phyloP scores from a whole-genome alignment of 2,113 vertebrate genomes.

The Nothobranchius furzeri region DNA sequence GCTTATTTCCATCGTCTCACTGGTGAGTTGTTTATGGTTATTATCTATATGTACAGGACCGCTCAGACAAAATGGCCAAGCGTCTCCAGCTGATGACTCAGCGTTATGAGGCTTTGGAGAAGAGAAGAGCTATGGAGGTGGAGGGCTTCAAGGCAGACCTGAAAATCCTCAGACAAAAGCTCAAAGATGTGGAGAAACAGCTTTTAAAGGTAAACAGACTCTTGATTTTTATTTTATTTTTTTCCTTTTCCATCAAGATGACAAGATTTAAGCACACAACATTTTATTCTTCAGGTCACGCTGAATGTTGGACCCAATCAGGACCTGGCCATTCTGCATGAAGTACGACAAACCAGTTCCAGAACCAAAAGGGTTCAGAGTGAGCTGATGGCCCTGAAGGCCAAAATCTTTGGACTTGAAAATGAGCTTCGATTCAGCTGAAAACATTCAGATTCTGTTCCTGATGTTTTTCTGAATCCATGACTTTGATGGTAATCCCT shows the following conservation, averaged over 20 bases:
- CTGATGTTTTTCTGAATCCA: not conserved
- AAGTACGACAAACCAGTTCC: conserved; percentile 86
- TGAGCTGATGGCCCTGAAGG: conserved; percentile 88
- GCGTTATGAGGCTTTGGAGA: conserved; percentile 90
- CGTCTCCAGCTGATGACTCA: conserved; percentile 90
- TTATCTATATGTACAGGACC: conserved; percentile 79
- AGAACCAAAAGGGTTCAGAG: conserved; percentile 88
- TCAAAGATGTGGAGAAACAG: conserved; percentile 90
- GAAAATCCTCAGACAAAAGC: conserved; percentile 86
- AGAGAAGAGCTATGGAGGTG: conserved; percentile 88
- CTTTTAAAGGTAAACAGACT: conserved; percentile 85
- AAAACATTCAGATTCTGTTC: conserved; percentile 26
- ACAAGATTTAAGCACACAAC: too few relatives aligned
- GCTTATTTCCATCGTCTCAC: not conserved
- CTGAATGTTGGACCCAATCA: conserved; percentile 84
- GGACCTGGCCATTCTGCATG: conserved; percentile 88
- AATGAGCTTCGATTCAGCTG: conserved; percentile 86
- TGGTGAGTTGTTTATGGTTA: not conserved
- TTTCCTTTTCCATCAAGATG: not conserved
- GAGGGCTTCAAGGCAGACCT: conserved; percentile 94
- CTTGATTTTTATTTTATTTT: not conserved
- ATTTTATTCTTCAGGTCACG: conserved; percentile 79
- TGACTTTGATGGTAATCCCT: not conserved
- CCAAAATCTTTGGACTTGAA: conserved; percentile 90
- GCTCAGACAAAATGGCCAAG: conserved; percentile 88